Evolutionary conservation across 2,888 invertebrate genomes (phyloP), one percentile per base, ranked within the genome.

Genomic region (Nasonia oneida): DNA sequence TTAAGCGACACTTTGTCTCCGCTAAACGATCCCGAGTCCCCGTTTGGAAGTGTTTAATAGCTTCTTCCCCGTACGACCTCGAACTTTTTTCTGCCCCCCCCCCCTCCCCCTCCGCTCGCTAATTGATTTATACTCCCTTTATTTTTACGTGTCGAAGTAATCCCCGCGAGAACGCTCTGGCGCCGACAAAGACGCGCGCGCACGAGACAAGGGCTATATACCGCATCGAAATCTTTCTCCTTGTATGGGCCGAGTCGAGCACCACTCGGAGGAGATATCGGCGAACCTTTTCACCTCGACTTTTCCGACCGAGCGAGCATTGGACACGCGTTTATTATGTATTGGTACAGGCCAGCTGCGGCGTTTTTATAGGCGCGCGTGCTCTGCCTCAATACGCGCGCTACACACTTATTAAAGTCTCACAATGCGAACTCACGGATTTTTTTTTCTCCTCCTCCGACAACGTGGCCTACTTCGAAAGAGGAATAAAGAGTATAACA

Each of bases 391-490:
- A 75, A 75, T 84, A 12, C 50, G 14, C 76, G 57, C 1, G 2
- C 42, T 5, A n/a, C 53, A 29, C 82, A 50, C 47, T 37, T 70
- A 29, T 81, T 42, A 71, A 77, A 85, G 81, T 73, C 64, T 50
- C 47, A 81, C 77, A 77, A 77, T 78, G 50, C 73, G 73, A 29
- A 29, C 64, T 81, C 85, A 85, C 81, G 81, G 64, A 50, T 73
- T 57, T 80, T 18, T 57, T 47, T 47, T 18, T 8, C 29, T 1
- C 12, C n/a, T n/a, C 4, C 4, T 14, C 15, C 37, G 67, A 78
- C 73, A 75, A 53, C 57, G 76, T 18, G 82, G 50, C 61, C 61
- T 81, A 73, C 57, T 73, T 81, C n/a, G 3, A 12, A 33, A 39
- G 61, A 67, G 42, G 29, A 42, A 42, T 23, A 61, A 8, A 39